These are phyloP conservation scores for Neoitamus cyanurus DNA, from an alignment of 2,888 invertebrate genomes.

Conservation along the genomic window DNA sequence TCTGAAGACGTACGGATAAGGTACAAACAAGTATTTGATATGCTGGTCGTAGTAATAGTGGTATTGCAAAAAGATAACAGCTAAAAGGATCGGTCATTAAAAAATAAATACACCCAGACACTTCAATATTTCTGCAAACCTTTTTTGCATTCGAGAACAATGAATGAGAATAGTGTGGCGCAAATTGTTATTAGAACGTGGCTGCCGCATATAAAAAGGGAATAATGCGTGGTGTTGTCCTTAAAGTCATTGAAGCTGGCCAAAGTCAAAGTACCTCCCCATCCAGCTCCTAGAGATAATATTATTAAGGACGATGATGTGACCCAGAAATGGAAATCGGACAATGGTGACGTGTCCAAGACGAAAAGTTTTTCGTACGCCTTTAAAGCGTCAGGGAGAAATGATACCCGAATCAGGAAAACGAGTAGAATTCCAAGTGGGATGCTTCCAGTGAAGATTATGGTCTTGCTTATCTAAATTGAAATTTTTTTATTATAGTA, in stretches of 20 bases:
- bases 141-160: background rate
- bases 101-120: background rate
- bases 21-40: conserved; percentile 69
- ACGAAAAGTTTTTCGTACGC: background rate
- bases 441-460: conserved; percentile 2
- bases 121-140: background rate
- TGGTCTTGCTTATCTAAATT: conserved; percentile 38
- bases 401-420: background rate
- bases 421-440: background rate
- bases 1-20: conserved; percentile 77
- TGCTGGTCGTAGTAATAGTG: background rate
- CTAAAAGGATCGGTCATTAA: background rate
- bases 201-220: conserved; percentile 40
- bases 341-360: background rate
- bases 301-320: conserved; percentile 62
- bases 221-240: conserved; percentile 72
- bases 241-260: conserved; percentile 83
- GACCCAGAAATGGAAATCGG: background rate
- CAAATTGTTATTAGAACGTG: background rate
- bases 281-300: conserved; percentile 86
- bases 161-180: background rate
- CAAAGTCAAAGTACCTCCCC: conserved; percentile 84
- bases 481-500: background rate
- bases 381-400: background rate
- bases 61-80: background rate